Conservation (phyloP, 2,888 invertebrate genomes). For the Eurytoma californica region DNA sequence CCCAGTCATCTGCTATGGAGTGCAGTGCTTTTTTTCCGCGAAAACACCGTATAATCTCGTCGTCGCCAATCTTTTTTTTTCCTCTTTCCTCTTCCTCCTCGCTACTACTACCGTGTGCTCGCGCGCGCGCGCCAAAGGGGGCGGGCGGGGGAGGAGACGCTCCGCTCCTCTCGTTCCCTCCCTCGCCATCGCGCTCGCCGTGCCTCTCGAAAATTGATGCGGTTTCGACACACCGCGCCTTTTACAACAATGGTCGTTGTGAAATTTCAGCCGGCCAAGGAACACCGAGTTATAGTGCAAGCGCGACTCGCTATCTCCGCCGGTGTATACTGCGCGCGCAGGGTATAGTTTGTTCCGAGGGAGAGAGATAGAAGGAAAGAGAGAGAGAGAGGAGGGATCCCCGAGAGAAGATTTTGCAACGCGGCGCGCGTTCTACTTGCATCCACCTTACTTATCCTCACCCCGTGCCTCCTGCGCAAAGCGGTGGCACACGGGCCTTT, state of each 20-base stretch:
- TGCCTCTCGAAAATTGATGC: slow-evolving; percentile 62
- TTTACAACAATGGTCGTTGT: slow-evolving; percentile 67
- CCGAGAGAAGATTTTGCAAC: slow-evolving; percentile 68
- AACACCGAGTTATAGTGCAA: slow-evolving; percentile 14
- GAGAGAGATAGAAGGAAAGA: slow-evolving; percentile 34
- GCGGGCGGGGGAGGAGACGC: background rate
- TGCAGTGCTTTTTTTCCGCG: slow-evolving; percentile 9
- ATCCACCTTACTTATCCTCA: slow-evolving; percentile 59
- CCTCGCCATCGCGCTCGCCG: background rate
- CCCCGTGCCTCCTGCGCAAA: slow-evolving; percentile 15
- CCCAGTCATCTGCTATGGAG: background rate
- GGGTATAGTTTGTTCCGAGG: slow-evolving; percentile 41
- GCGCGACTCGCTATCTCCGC: background rate
- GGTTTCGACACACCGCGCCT: slow-evolving; percentile 63
- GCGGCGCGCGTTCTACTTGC: slow-evolving; percentile 67
- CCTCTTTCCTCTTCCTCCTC: slow-evolving; percentile 7
- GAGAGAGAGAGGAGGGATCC: slow-evolving; percentile 59
- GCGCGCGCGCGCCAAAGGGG: background rate
- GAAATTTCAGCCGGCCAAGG: slow-evolving; percentile 61
- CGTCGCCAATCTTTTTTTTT: slow-evolving; percentile 6
- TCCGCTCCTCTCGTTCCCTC: slow-evolving; percentile 3
- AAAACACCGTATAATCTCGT: slow-evolving; percentile 29
- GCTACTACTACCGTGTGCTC: background rate
- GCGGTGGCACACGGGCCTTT: slow-evolving; percentile 16
- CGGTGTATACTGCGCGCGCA: slow-evolving; percentile 48